phyloP scores from a whole-genome alignment of 2,888 invertebrate genomes.

The Entomobrya proxima region DNA sequence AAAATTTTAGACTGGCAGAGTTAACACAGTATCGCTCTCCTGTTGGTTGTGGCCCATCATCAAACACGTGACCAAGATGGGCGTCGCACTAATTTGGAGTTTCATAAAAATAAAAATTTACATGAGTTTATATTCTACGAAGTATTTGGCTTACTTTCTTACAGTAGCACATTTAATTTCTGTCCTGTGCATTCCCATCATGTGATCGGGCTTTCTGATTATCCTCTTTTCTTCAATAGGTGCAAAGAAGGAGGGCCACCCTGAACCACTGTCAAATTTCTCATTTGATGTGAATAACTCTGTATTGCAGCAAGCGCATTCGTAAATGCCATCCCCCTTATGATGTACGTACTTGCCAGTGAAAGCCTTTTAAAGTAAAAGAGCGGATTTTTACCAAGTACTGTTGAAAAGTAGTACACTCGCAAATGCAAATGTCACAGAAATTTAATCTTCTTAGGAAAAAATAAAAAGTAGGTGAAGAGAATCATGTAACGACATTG shows the following conservation, averaged over 20 bases:
- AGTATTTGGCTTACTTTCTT: too few relatives aligned
- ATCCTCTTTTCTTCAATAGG: conserved; percentile 76
- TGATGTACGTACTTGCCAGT: conserved; percentile 78
- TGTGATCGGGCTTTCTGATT: conserved; percentile 77
- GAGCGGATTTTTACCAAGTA: neutral
- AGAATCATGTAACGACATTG: too few relatives aligned
- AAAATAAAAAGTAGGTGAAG: too few relatives aligned
- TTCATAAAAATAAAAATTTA: too few relatives aligned
- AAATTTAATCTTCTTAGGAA: too few relatives aligned
- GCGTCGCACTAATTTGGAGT: conserved; percentile 63
- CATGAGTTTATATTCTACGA: too few relatives aligned
- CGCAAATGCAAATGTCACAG: too few relatives aligned
- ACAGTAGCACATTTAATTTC: conserved; percentile 79
- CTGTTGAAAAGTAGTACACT: neutral
- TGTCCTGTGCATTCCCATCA: conserved; percentile 78
- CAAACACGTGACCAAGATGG: conserved; percentile 81
- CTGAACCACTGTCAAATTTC: conserved; percentile 80
- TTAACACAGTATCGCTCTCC: conserved; percentile 81
- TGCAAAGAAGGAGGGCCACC: conserved; percentile 80
- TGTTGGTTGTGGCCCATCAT: conserved; percentile 80
- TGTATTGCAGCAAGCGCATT: conserved; percentile 79
- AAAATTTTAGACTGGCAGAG: conserved; percentile 78
- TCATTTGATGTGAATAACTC: conserved; percentile 76
- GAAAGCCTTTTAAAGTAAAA: conserved; percentile 75
- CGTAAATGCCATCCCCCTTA: conserved; percentile 79